Evolutionary conservation across 2,797 vertebrate genomes (phyloP), one percentile per base, ranked within the genome.

Genomic region (Mus spretus): DNA sequence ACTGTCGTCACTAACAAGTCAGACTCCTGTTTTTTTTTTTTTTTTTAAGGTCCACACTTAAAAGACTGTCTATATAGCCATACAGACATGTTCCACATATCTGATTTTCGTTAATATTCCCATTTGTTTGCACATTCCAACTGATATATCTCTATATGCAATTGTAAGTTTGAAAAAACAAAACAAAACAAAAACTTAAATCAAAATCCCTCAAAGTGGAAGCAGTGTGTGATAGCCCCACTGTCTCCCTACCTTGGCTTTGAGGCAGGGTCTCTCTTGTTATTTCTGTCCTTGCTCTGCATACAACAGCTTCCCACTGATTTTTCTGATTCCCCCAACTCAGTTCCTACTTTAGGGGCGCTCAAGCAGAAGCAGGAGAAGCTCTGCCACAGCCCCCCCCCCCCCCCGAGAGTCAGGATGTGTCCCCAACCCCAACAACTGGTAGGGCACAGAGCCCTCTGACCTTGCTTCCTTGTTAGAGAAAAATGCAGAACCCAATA

Each of bases 401-500:
- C 12, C 13, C 63, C 26, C 5, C 2, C 34, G 6, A 55, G 59
- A 17, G 40, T 10, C 65, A 81, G 34, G 14, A 37, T 79, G 63
- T 6, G 4, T 5, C 3, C 40, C 13, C 0, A 4, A 20, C 15
- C 63, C 47, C 37, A 63, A 67, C 59, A 8, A 0, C 0, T 3
- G 94, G 17, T 14, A 13, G 13, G 24, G 2, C 1, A 13, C 61
- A 19, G 0, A 44, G 31, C 11, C 2, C 67, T 81, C 72, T 50
- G 55, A 24, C 72, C 53, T 65, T 92, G 67, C 40, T 59, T 75
- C 26, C 26, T 93, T 78, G 40, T 70, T 75, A n/a, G 91, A n/a
- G 40, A 55, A 65, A 79, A 72, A 61, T 34, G 65, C 26, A 40
- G 37, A 72, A 57, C 44, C 12, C 59, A 74, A 47, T 31, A n/a